A percentile compares a stretch with the other conserved stretches of the same genome.
phyloP scores from a whole-genome alignment of 2,797 vertebrate genomes.

The Brachyalestes nurse region DNA sequence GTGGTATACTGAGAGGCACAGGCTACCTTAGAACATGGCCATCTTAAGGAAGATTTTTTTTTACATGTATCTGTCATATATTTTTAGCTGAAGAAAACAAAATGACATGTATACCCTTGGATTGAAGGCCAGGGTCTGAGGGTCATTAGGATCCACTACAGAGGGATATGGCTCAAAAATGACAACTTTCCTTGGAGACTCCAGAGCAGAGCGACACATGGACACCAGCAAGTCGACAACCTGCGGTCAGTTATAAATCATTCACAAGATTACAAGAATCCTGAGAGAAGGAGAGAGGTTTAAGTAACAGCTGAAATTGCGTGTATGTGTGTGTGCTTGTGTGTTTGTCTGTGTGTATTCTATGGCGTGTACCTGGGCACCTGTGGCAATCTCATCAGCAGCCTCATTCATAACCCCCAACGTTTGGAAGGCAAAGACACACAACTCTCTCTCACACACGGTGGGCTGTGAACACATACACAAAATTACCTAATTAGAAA shows the following conservation, averaged over 20 bases:
- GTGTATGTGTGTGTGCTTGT: background rate
- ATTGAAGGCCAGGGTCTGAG: conserved; percentile 88
- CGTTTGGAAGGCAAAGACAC: conserved; percentile 92
- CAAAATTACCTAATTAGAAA: conserved; percentile 12
- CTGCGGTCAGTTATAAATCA: conserved; percentile 61
- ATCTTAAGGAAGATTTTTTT: no score
- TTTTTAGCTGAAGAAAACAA: background rate
- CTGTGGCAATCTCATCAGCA: conserved; percentile 90
- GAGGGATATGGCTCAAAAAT: conserved; percentile 92
- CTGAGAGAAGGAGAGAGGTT: background rate
- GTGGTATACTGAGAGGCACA: no score
- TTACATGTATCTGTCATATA: background rate
- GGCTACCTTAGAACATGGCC: no score
- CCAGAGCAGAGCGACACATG: conserved; percentile 88
- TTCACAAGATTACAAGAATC: background rate
- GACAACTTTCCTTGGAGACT: conserved; percentile 87
- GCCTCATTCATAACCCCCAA: conserved; percentile 92
- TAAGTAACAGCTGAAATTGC: background rate
- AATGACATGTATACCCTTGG: conserved; percentile 76
- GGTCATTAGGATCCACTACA: conserved; percentile 86
- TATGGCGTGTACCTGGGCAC: conserved; percentile 83
- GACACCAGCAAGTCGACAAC: conserved; percentile 88
- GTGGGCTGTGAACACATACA: conserved; percentile 80
- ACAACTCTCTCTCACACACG: conserved; percentile 89
- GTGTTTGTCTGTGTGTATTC: conserved; percentile 8